A percentile compares a stretch with the other conserved stretches of the same genome.
These are phyloP conservation scores for Rhabditoides inermis DNA, from an alignment of 2,888 invertebrate genomes.

Conservation along the genomic window DNA sequence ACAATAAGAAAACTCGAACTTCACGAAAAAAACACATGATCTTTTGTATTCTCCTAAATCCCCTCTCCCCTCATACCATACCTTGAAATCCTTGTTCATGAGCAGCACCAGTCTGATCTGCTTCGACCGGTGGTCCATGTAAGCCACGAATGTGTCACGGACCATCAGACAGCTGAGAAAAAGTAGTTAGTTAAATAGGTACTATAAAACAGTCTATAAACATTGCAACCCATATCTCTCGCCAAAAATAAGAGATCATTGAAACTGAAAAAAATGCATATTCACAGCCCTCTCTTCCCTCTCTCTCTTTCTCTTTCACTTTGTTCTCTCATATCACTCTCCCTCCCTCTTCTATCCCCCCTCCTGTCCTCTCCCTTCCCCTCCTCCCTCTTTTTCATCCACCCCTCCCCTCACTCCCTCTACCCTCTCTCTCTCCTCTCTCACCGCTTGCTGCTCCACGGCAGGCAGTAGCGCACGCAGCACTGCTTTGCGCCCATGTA, in stretches of 20 bases:
- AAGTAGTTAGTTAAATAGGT: too few species aligned
- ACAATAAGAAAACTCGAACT: too few species aligned
- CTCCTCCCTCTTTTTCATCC: background rate
- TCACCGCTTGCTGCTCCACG: conserved; percentile 42
- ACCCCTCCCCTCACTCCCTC: background rate
- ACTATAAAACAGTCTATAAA: too few species aligned
- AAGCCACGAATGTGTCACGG: conserved; percentile 87
- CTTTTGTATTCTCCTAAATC: too few species aligned
- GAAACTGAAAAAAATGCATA: too few species aligned
- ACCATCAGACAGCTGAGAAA: conserved; percentile 81
- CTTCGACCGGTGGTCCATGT: conserved; percentile 77
- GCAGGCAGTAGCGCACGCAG: conserved; percentile 49
- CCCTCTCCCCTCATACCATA: too few species aligned
- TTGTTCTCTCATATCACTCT: background rate
- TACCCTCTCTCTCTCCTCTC: background rate
- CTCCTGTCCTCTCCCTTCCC: background rate
- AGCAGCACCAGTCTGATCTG: conserved; percentile 72
- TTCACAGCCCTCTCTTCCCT: too few species aligned
- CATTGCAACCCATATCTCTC: conserved; percentile 5
- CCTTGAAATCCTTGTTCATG: conserved; percentile 81
- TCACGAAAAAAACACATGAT: too few species aligned
- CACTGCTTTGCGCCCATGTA: conserved; percentile 54
- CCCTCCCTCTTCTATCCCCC: background rate
- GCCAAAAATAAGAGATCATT: too few species aligned
- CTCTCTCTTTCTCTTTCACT: background rate